phyloP scores from a whole-genome alignment of 2,797 vertebrate species.

The Peromyscus eremicus region DNA sequence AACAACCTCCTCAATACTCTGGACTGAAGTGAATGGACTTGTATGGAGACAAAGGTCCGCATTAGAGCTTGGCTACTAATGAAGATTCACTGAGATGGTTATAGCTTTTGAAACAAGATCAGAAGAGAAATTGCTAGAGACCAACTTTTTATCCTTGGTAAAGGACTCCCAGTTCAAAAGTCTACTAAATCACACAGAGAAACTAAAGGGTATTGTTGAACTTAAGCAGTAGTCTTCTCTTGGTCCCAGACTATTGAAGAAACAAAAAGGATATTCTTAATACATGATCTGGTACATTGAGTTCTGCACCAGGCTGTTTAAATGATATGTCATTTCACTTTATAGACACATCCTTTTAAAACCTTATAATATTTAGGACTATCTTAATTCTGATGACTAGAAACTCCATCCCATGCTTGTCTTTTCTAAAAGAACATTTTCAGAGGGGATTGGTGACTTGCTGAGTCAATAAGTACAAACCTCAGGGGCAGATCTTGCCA shows the following conservation, averaged over 20 bases:
- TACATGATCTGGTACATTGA: not conserved
- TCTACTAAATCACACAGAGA: slow-evolving; percentile 34
- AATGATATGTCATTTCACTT: slow-evolving; percentile 40
- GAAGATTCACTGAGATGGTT: not conserved
- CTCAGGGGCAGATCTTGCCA: slow-evolving; percentile 13
- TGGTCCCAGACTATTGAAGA: not conserved
- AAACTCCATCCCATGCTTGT: not conserved
- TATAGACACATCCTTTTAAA: not conserved
- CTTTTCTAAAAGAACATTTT: not conserved
- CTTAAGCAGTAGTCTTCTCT: not conserved
- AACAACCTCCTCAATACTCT: not conserved
- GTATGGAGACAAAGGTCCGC: not conserved
- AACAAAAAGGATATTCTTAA: slow-evolving; percentile 4
- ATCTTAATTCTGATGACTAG: not conserved
- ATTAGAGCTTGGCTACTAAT: not conserved
- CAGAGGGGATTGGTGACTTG: not conserved
- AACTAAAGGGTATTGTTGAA: not conserved
- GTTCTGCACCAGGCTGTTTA: slow-evolving; percentile 17
- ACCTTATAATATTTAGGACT: not conserved
- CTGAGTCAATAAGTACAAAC: slow-evolving; percentile 4
- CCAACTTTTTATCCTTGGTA: not conserved
- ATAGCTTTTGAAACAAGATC: not conserved
- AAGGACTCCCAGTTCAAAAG: slow-evolving; percentile 15
- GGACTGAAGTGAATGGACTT: not conserved
- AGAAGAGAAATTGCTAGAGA: not conserved